Evolutionary conservation across 2,888 invertebrate genomes (phyloP), one percentile per base, ranked within the genome.

Genomic region (Chorisops tibialis): DNA sequence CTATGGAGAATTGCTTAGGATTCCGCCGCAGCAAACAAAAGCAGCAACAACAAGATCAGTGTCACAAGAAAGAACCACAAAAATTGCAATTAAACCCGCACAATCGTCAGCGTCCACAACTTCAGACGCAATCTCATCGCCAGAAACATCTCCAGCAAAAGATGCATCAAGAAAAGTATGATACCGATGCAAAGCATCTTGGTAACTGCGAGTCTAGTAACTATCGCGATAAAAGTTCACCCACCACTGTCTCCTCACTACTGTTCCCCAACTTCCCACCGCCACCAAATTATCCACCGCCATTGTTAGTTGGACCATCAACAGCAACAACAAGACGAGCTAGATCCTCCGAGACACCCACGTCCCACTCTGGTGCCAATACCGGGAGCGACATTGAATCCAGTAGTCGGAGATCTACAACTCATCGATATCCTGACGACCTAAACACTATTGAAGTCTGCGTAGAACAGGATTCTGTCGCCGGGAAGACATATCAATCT

Each of bases 231-330:
- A 59, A 50, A 30, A 47, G 50, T 52, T 67, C 63, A 63, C 63
- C 60, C 43, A 67, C 64, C 62, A 56, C 59, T 85, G 85, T 79
- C 87, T 87, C 77, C 84, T 86, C 67, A 87, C 86, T 65, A 86
- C 87, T 61, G 47, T 72, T 74, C 80, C 82, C 88, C 78, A 85
- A 86, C 79, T 87, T 87, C 77, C 84, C 86, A 67, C 86, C 87
- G 68, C 86, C 87, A 67, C 83, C 84, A 62, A 86, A 85, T 73
- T 85, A 85, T 63, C 84, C 86, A 22, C 80, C 81, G 22, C 75
- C 73, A n/a, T 45, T 47, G 45, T 59, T 50, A 39, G 21, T 48
- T 9, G 47, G 39, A 21, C 12, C 41, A 14, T 35, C 16, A 16
- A 9, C 45, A 19, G 51, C 65, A 54, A 61, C 65, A 16, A 14